Evolutionary conservation across 2,113 vertebrate species (phyloP).

Genomic region (Rhea americana): DNA sequence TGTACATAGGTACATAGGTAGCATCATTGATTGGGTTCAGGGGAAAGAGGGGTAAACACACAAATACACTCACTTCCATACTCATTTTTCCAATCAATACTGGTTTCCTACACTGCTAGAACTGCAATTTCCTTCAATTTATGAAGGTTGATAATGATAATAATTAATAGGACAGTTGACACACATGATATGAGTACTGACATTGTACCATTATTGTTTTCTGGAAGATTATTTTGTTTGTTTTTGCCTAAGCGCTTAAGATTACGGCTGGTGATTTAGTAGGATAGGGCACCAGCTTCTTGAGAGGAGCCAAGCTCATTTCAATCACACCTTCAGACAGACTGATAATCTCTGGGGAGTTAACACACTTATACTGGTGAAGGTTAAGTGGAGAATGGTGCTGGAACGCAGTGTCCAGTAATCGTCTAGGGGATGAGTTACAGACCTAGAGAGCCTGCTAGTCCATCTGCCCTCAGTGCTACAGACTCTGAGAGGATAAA

Average conservation of each 20-base stretch:
- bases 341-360: conserved; percentile 72
- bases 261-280: conserved; percentile 67
- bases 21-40: background rate
- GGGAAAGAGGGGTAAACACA: background rate
- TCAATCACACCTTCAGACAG: conserved; percentile 72
- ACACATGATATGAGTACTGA: conserved; percentile 67
- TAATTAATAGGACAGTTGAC: conserved; percentile 70
- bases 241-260: conserved; percentile 66
- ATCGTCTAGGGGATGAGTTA: conserved; percentile 16
- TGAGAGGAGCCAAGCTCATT: conserved; percentile 54
- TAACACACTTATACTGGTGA: conserved; percentile 63
- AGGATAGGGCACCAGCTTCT: conserved; percentile 45
- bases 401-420: conserved; percentile 36
- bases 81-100: conserved; percentile 58
- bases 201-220: conserved; percentile 57
- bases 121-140: conserved; percentile 52
- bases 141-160: conserved; percentile 64
- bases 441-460: background rate
- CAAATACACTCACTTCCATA: background rate
- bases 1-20: background rate
- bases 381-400: conserved; percentile 56
- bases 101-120: conserved; percentile 54
- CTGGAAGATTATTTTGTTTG: conserved; percentile 76
- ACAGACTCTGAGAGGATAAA: conserved; percentile 23
- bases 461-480: background rate